phyloP scores from a whole-genome alignment of 2,888 invertebrate species.

The Merodon equestris region DNA sequence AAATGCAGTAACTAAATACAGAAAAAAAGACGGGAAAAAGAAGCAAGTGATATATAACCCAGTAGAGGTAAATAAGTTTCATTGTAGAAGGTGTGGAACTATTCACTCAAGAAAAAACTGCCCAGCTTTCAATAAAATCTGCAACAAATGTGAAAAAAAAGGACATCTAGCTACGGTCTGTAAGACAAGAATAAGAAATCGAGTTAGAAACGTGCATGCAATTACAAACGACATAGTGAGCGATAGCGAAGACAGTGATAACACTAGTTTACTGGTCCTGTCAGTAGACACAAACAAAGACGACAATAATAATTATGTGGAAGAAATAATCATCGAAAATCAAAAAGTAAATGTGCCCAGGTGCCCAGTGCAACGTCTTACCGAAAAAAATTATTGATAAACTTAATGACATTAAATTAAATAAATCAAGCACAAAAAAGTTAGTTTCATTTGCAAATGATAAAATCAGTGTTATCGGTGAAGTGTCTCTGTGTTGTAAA shows the following conservation, averaged over 20 bases:
- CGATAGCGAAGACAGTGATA: slow-evolving; percentile 36
- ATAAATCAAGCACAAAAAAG: slow-evolving; percentile 27
- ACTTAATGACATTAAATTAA: slow-evolving; percentile 11
- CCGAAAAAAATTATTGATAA: slow-evolving; percentile 42
- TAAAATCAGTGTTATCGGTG: slow-evolving; percentile 45
- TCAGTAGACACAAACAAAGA: slow-evolving; percentile 57
- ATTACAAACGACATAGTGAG: slow-evolving; percentile 28
- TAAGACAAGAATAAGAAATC: slow-evolving; percentile 35
- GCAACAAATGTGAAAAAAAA: slow-evolving; percentile 50
- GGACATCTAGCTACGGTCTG: slow-evolving; percentile 33
- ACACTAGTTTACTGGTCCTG: slow-evolving; percentile 57
- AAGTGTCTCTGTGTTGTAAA: too few species aligned
- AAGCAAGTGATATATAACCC: too few species aligned
- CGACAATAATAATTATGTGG: slow-evolving; percentile 45
- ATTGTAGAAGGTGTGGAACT: too few species aligned
- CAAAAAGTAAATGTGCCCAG: slow-evolving; percentile 48
- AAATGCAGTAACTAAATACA: too few species aligned
- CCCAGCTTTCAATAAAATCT: slow-evolving; percentile 51
- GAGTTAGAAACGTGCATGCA: slow-evolving; percentile 36
- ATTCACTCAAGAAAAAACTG: slow-evolving; percentile 46
- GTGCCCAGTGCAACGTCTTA: slow-evolving; percentile 56
- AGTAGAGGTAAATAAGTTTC: too few species aligned
- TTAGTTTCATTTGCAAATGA: slow-evolving; percentile 36
- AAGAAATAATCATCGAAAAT: slow-evolving; percentile 42
- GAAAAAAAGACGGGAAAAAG: too few species aligned